A percentile compares a stretch with the other conserved stretches of the same genome.
phyloP scores from a whole-genome alignment of 2,888 invertebrate genomes.

The Cryptophagus acutangulus region DNA sequence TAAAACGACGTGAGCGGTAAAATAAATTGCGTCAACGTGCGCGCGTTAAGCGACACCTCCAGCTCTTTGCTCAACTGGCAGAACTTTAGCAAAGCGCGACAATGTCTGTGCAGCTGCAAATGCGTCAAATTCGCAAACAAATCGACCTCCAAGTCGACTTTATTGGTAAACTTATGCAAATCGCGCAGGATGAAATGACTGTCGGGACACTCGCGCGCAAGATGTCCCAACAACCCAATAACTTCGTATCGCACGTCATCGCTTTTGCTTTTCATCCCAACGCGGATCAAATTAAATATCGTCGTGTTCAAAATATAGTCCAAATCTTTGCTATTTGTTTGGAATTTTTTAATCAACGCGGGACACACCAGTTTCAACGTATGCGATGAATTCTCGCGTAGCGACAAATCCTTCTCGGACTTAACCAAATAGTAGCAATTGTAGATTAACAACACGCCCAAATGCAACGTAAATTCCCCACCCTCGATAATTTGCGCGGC shows the following conservation, averaged over 20 bases:
- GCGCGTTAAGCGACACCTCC: constrained; percentile 57
- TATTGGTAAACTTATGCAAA: constrained; percentile 61
- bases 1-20: constrained; percentile 79
- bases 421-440: constrained; percentile 77
- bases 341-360: constrained; percentile 56
- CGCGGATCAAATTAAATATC: constrained; percentile 66
- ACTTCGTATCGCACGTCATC: constrained; percentile 75
- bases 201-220: constrained; percentile 67
- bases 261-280: constrained; percentile 64
- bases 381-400: constrained; percentile 72
- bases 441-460: constrained; percentile 70
- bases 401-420: constrained; percentile 76
- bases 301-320: constrained; percentile 68
- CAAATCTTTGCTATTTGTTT: constrained; percentile 52
- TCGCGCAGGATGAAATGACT: constrained; percentile 69
- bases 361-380: constrained; percentile 68
- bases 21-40: constrained; percentile 77
- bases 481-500: constrained; percentile 55
- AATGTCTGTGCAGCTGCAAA: constrained; percentile 78
- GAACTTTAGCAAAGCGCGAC: constrained; percentile 75
- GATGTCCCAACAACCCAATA: constrained; percentile 69
- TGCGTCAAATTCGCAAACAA: constrained; percentile 93
- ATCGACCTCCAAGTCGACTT: constrained; percentile 78
- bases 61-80: constrained; percentile 61
- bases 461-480: constrained; percentile 55